phyloP scores from a whole-genome alignment of 2,888 invertebrate species.

The Phorcus lineatus region DNA sequence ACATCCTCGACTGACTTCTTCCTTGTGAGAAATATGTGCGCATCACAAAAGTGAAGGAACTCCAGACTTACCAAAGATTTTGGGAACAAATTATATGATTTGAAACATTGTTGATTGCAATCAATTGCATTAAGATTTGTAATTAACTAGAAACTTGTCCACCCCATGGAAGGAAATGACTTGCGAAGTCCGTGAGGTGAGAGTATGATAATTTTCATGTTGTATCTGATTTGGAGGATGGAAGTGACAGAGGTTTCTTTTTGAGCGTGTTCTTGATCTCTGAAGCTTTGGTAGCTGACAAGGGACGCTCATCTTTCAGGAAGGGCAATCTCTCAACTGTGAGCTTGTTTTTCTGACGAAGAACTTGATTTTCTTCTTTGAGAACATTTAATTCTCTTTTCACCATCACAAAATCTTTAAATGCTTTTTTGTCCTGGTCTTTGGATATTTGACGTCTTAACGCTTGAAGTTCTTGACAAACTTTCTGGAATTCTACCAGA shows the following conservation, averaged over 20 bases:
- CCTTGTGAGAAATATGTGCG: no score
- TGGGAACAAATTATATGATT: no score
- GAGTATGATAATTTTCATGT: neutral
- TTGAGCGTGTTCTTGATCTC: constrained; percentile 27
- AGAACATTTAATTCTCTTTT: constrained; percentile 63
- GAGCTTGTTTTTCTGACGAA: constrained; percentile 43
- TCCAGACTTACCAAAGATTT: no score
- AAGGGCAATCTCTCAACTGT: constrained; percentile 21
- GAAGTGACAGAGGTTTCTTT: constrained; percentile 32
- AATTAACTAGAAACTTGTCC: no score
- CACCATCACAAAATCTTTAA: constrained; percentile 68
- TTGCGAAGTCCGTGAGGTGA: no score
- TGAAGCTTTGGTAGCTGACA: neutral
- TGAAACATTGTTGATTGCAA: no score
- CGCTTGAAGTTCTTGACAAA: constrained; percentile 53
- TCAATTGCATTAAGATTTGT: no score
- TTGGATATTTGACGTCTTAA: constrained; percentile 49
- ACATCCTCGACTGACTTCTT: no score
- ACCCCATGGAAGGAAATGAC: no score
- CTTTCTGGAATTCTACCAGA: constrained; percentile 54
- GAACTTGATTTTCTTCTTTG: constrained; percentile 64
- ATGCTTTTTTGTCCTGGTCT: constrained; percentile 57
- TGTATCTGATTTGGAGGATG: neutral
- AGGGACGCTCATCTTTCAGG: constrained; percentile 29
- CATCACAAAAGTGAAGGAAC: no score